Evolutionary conservation across 2,888 invertebrate species (phyloP), one percentile per base, ranked within the genome.

Genomic region (Alsophila aescularia): DNA sequence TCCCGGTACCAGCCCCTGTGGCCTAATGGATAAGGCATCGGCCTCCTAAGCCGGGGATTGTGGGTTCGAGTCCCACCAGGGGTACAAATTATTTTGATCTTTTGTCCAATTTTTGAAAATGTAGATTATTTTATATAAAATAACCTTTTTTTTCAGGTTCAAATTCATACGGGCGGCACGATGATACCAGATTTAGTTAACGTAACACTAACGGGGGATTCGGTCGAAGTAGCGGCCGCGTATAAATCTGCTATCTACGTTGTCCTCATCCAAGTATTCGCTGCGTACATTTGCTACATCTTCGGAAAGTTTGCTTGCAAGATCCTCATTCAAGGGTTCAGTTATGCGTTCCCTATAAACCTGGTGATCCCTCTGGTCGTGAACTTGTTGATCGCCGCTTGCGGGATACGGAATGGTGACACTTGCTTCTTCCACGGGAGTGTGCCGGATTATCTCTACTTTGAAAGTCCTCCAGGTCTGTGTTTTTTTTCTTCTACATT

Each of bases 221-320:
- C 95, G 0, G 94, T 95, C 1, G 94, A 95, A 63, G 93, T 96
- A 8, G 93, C 93, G 40, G 95, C 97, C 0, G 93, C 93, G 15
- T 93, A 95, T 71, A 94, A 94, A 76, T 94, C 96, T 0, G 95
- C 96, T 0, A 85, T 96, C 27, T 96, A 96, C 77, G 95, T 97
- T 0, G 82, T 97, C 42, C 82, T 97, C 7, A 93, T 98, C 32
- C 98, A 98, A 87, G 93, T 98, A 41, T 91, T 95, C 48, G 95
- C 96, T 1, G 95, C 97, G 3, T 97, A 98, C 75, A 91, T 98
- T 43, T 97, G 97, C 71, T 98, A 98, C 75, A 96, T 98, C 66
- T 97, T 98, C 74, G 98, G 97, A 62, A 98, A 98, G 89, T 98
- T 98, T 68, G 98, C 98, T 2, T 98, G 98, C 90, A 98, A 98